Evolutionary conservation across 2,888 invertebrate species (phyloP).

Genomic region (Drosophila colorata): DNA sequence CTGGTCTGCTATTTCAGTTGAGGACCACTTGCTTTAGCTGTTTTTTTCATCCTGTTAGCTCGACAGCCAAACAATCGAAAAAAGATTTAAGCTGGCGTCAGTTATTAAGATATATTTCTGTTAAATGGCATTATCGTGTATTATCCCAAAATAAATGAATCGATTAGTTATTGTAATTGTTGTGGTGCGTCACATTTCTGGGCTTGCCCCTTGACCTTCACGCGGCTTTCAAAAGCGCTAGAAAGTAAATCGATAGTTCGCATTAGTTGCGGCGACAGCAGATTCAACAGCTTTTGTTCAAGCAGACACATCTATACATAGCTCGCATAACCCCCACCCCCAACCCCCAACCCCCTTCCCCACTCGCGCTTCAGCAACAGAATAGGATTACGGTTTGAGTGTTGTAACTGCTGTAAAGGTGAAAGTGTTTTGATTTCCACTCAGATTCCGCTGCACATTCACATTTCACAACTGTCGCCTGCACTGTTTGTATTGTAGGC

Average conservation of each 20-base stretch:
- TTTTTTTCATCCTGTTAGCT: too few species aligned
- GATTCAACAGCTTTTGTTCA: constrained; percentile 38
- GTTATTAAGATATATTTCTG: background rate
- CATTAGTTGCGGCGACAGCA: constrained; percentile 51
- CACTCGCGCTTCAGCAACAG: background rate
- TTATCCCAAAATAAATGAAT: constrained; percentile 21
- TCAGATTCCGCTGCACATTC: background rate
- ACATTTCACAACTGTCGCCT: too few species aligned
- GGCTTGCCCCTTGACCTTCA: constrained; percentile 64
- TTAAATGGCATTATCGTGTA: background rate
- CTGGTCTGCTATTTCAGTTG: too few species aligned
- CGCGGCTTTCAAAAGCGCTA: constrained; percentile 15
- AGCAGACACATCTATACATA: constrained; percentile 55
- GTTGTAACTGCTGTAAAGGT: background rate
- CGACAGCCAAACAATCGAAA: too few species aligned
- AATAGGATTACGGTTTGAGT: constrained; percentile 11
- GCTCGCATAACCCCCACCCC: background rate
- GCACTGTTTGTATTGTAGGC: too few species aligned
- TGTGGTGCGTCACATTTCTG: constrained; percentile 34
- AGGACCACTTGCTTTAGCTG: too few species aligned
- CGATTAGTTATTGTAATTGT: constrained; percentile 28
- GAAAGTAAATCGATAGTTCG: constrained; percentile 68
- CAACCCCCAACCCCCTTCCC: too few species aligned
- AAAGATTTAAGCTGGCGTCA: too few species aligned
- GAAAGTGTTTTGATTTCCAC: constrained; percentile 38